These are phyloP conservation scores for Reticulitermes speratus DNA, from an alignment of 1,140 invertebrate species.

Conservation along the genomic window DNA sequence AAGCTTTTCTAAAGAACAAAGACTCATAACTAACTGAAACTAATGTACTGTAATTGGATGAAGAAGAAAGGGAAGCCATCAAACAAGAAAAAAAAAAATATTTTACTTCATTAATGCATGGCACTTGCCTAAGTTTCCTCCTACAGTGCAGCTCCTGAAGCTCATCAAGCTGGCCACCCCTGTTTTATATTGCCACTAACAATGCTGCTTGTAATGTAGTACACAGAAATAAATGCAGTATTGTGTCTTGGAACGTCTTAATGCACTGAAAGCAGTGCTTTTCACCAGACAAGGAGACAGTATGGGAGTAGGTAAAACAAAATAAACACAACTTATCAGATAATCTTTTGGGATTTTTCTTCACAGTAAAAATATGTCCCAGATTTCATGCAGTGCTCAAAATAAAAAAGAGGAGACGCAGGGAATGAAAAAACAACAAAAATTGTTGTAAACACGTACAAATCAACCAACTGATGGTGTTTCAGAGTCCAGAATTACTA, in stretches of 20 bases:
- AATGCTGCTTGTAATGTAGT: too few species aligned
- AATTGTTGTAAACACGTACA: not conserved
- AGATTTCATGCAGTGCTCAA: not conserved
- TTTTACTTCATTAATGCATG: too few species aligned
- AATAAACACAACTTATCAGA: not conserved
- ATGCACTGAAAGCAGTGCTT: not conserved
- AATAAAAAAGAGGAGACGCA: not conserved
- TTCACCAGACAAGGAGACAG: not conserved
- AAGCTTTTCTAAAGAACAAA: too few species aligned
- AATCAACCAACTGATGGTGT: not conserved
- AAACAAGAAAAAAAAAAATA: too few species aligned
- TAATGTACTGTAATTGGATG: too few species aligned
- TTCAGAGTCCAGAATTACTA: not conserved
- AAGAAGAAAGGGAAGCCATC: too few species aligned
- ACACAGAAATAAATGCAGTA: too few species aligned
- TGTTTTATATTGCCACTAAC: too few species aligned
- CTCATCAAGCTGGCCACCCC: too few species aligned
- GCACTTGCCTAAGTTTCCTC: too few species aligned
- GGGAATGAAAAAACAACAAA: not conserved
- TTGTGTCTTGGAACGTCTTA: not conserved
- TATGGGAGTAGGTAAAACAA: not conserved
- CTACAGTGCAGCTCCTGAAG: too few species aligned
- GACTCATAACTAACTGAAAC: too few species aligned
- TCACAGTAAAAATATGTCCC: not conserved
- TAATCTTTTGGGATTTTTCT: not conserved